phyloP scores from a whole-genome alignment of 2,113 vertebrate species.

The Hypocryptadius cinnamomeus region DNA sequence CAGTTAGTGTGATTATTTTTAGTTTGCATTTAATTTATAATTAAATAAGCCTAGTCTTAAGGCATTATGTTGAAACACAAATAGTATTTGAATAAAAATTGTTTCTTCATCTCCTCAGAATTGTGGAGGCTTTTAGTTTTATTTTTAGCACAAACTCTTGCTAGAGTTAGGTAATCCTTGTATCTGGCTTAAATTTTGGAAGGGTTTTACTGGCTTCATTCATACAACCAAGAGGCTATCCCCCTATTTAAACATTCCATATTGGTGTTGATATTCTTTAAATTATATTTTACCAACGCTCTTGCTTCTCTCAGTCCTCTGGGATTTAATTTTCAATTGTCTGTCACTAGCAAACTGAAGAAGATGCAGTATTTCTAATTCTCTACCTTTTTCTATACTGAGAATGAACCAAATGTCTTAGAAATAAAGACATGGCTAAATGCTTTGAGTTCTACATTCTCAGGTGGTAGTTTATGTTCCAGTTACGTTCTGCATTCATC shows the following conservation, averaged over 20 bases:
- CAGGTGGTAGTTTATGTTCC: no score
- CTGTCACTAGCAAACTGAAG: background rate
- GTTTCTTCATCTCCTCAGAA: background rate
- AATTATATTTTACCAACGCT: background rate
- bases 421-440: background rate
- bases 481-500: background rate
- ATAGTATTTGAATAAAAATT: background rate
- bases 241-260: background rate
- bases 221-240: background rate
- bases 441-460: background rate
- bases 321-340: background rate
- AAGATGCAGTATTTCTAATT: background rate
- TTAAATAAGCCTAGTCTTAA: background rate
- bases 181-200: background rate
- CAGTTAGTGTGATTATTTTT: background rate
- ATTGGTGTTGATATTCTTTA: background rate
- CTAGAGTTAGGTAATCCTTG: background rate
- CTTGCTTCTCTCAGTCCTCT: background rate
- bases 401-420: background rate
- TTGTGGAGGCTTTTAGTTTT: background rate
- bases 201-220: background rate
- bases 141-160: background rate
- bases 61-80: background rate
- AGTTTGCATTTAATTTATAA: background rate
- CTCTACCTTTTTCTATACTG: background rate